Conservation (phyloP, 2,888 invertebrate genomes). For the Stenchaetothrips biformis region DNA sequence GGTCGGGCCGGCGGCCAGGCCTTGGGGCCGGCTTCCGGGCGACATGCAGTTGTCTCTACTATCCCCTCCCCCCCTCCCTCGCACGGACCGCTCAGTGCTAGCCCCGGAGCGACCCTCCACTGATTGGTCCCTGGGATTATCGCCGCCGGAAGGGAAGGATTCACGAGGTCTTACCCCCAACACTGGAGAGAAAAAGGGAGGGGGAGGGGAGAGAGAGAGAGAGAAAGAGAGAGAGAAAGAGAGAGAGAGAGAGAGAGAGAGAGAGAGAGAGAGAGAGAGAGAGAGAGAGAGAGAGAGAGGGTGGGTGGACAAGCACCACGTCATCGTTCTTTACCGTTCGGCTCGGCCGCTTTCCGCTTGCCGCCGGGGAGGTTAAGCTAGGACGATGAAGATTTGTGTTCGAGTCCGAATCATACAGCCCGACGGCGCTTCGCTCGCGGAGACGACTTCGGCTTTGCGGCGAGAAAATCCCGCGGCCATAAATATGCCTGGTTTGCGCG, state of each 20-base stretch:
- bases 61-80: neutral
- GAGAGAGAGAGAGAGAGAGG: neutral
- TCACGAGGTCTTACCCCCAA: neutral
- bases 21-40: neutral
- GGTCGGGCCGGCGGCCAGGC: neutral
- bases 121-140: constrained; percentile 4
- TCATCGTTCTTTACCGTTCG: neutral
- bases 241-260: neutral
- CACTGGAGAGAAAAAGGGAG: neutral
- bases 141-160: neutral
- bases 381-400: neutral
- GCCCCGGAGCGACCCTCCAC: neutral
- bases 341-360: too few species aligned
- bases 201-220: neutral
- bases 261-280: neutral
- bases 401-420: neutral
- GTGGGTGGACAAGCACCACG: neutral
- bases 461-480: too few species aligned
- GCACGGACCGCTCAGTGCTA: neutral
- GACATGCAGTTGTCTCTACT: neutral
- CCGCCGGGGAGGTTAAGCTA: too few species aligned
- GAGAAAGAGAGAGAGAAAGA: neutral
- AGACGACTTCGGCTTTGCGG: too few species aligned
- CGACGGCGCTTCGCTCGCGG: neutral
- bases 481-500: too few species aligned